Evolutionary conservation across 37 sponge, comb jelly and placozoan genomes (phyloP).

Genomic region (Beroe ovata): DNA sequence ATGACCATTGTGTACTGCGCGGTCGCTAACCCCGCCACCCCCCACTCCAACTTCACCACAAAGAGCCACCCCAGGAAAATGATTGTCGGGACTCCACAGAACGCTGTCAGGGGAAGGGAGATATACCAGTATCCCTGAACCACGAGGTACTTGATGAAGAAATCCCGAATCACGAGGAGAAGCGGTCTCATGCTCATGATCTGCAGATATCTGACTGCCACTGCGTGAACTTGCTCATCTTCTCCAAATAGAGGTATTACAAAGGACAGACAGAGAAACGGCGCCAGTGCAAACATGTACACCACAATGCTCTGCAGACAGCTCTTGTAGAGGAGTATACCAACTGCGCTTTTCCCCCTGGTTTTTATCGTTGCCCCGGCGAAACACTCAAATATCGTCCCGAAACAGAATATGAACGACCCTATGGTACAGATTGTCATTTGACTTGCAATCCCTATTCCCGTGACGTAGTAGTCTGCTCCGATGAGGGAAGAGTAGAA

Average conservation of each 20-base stretch:
- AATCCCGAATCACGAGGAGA: conserved; percentile 3
- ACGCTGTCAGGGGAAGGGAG: not conserved
- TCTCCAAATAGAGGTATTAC: conserved; percentile 7
- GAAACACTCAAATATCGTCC: conserved; percentile 1
- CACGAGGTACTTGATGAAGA: conserved; percentile 17
- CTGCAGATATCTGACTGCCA: conserved; percentile 1
- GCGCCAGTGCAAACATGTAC: not conserved
- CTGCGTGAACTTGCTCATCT: not conserved
- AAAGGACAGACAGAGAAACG: not conserved
- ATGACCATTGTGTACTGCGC: not conserved
- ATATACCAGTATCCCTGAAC: not conserved
- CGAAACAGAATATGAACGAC: not conserved
- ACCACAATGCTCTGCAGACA: not conserved
- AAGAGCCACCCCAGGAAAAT: not conserved
- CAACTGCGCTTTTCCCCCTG: not conserved
- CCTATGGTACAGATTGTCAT: not conserved
- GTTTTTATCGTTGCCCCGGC: not conserved
- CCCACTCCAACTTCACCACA: conserved; percentile 14
- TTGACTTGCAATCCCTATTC: not conserved
- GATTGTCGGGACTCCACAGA: not conserved
- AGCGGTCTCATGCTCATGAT: not conserved
- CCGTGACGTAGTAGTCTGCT: not conserved
- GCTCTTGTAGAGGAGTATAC: not conserved
- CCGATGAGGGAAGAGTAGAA: conserved; percentile 28
- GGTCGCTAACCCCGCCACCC: not conserved